A percentile compares a stretch with the other conserved stretches of the same genome.
Evolutionary conservation across 2,113 vertebrate species (phyloP).

Genomic region (Embiotoca jacksoni): DNA sequence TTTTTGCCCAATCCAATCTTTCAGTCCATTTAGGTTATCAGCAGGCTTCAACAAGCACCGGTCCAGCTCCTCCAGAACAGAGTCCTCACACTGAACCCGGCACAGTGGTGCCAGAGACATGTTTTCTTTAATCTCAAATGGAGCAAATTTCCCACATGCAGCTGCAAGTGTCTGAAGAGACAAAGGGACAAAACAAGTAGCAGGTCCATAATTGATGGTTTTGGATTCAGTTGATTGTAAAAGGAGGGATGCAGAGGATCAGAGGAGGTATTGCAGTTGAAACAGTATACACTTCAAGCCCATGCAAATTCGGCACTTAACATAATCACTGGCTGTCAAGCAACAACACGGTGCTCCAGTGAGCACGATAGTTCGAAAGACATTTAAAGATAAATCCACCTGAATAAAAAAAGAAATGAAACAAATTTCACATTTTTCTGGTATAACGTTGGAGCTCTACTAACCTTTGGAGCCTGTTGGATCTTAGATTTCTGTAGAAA

Average conservation of each 20-base stretch:
- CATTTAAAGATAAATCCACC: too few species aligned
- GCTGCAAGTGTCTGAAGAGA: constrained; percentile 90
- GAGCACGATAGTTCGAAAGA: neutral
- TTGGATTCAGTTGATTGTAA: neutral
- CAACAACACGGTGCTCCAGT: neutral
- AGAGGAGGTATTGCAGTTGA: too few species aligned
- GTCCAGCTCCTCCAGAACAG: constrained; percentile 87
- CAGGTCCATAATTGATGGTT: neutral
- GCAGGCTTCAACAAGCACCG: constrained; percentile 83
- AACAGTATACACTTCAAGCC: too few species aligned
- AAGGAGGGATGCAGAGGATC: too few species aligned
- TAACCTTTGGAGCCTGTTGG: constrained; percentile 93
- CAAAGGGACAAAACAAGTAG: neutral
- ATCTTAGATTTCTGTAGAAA: constrained; percentile 97
- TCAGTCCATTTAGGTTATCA: constrained; percentile 76
- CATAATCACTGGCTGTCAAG: neutral
- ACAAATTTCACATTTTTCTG: too few species aligned
- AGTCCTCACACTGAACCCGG: constrained; percentile 86
- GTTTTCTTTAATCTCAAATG: constrained; percentile 97
- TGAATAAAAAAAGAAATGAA: too few species aligned
- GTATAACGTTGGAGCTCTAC: neutral
- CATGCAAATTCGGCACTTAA: neutral
- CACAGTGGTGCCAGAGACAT: constrained; percentile 92
- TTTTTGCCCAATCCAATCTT: constrained; percentile 85
- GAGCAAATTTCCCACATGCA: constrained; percentile 97